These are phyloP conservation scores for Caenorhabditis drosophilae DNA, from an alignment of 2,888 invertebrate genomes.

Conservation along the genomic window DNA sequence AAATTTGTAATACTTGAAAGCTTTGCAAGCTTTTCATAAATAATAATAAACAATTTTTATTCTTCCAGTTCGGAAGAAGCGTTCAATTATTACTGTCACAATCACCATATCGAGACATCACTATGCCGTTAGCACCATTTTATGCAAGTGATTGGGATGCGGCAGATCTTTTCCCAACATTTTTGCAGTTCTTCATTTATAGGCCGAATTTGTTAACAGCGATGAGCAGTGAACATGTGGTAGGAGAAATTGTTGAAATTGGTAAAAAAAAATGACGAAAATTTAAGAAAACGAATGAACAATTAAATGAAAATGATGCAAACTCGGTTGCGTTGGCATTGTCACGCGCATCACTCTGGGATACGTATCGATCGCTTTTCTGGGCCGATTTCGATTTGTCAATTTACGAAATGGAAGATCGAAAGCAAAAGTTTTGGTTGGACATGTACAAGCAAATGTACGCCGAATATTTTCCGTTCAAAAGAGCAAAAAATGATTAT, in stretches of 20 bases:
- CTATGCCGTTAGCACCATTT: constrained; percentile 61
- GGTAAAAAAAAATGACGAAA: not conserved
- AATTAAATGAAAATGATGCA: constrained; percentile 50
- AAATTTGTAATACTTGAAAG: not conserved
- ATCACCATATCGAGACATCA: constrained; percentile 77
- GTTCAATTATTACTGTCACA: constrained; percentile 85
- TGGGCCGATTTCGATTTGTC: constrained; percentile 67
- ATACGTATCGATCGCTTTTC: constrained; percentile 65
- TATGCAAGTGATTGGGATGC: constrained; percentile 86
- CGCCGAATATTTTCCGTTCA: constrained; percentile 81
- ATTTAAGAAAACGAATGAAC: constrained; percentile 52
- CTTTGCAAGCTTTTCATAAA: too few species aligned
- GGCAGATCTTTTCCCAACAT: constrained; percentile 81
- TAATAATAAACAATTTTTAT: too few species aligned
- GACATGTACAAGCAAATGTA: constrained; percentile 81
- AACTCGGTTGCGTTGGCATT: constrained; percentile 58
- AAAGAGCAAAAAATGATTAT: constrained; percentile 78
- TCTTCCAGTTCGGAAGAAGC: constrained; percentile 85
- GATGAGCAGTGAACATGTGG: constrained; percentile 59
- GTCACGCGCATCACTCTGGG: constrained; percentile 61
- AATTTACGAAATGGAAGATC: constrained; percentile 65
- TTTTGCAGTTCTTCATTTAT: constrained; percentile 74
- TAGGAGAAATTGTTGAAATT: constrained; percentile 10
- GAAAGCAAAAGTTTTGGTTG: constrained; percentile 80
- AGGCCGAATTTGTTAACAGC: constrained; percentile 62